Conservation (phyloP, 1,140 invertebrate species). For the Euura saliciscinereae region DNA sequence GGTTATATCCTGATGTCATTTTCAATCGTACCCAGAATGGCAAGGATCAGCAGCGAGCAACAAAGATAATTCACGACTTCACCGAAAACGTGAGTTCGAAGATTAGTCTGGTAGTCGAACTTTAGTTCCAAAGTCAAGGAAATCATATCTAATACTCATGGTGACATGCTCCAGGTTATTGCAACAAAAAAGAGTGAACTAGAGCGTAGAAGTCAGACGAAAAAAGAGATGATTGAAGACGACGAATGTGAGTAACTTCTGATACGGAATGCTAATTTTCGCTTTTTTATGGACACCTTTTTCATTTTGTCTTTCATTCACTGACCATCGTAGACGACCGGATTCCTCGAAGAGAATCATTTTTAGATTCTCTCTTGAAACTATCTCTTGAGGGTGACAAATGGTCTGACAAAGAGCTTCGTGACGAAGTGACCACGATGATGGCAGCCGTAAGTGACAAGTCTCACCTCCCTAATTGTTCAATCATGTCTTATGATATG, state of each 20-base stretch:
- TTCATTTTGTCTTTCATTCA: no score
- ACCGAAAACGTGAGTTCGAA: conserved; percentile 58
- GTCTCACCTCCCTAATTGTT: no score
- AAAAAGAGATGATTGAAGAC: no score
- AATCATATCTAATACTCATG: conserved; percentile 52
- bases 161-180: conserved; percentile 30
- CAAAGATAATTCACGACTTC: conserved; percentile 65
- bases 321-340: conserved; percentile 14
- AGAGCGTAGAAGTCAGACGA: conserved; percentile 22
- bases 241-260: no score
- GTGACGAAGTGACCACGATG: conserved; percentile 81
- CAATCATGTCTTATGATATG: no score
- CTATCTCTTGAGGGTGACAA: conserved; percentile 36
- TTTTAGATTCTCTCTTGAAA: conserved; percentile 68
- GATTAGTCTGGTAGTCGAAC: neutral
- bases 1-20: conserved; percentile 63
- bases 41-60: conserved; percentile 55
- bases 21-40: conserved; percentile 57
- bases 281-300: no score
- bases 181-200: conserved; percentile 40
- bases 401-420: conserved; percentile 64
- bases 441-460: conserved; percentile 64
- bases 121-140: neutral
- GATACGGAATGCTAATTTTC: no score
- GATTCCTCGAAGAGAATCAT: conserved; percentile 55